Evolutionary conservation across 2,797 vertebrate genomes (phyloP).

Genomic region (Chloroceryle amazona): DNA sequence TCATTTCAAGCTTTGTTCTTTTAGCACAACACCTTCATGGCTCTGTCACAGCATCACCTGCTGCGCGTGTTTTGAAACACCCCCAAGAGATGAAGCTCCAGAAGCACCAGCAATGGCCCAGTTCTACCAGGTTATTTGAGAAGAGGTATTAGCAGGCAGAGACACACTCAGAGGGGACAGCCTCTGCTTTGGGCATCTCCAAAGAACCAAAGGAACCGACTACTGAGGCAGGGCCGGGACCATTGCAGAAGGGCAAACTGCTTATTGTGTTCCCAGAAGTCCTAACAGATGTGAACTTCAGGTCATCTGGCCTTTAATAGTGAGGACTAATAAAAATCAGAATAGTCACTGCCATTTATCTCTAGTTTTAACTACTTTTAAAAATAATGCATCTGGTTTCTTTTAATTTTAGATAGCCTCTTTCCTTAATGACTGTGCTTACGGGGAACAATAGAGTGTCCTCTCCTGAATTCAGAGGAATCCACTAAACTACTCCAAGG

Average conservation of each 20-base stretch:
- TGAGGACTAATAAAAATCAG: neutral
- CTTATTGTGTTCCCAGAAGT: neutral
- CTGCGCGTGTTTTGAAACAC: neutral
- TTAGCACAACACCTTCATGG: neutral
- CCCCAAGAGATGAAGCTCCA: neutral
- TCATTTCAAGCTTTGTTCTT: neutral
- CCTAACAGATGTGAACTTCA: neutral
- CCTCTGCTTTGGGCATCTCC: neutral
- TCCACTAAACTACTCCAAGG: neutral
- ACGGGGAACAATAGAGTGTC: neutral
- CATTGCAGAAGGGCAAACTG: neutral
- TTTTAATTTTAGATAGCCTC: neutral
- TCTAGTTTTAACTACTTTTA: neutral
- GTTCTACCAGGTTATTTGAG: neutral
- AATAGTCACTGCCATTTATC: neutral
- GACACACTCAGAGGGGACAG: neutral
- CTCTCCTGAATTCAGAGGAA: slow-evolving; percentile 1
- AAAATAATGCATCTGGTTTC: neutral
- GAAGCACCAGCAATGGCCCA: neutral
- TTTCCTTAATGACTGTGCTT: neutral
- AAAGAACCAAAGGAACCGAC: neutral
- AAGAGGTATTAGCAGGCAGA: neutral
- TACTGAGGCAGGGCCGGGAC: neutral
- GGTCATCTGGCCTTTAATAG: neutral
- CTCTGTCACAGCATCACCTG: neutral